Percentiles rank a stretch among this genome's conserved stretches.
phyloP scores from a whole-genome alignment of 2,797 vertebrate genomes.

The Coranthus polyacanthus region DNA sequence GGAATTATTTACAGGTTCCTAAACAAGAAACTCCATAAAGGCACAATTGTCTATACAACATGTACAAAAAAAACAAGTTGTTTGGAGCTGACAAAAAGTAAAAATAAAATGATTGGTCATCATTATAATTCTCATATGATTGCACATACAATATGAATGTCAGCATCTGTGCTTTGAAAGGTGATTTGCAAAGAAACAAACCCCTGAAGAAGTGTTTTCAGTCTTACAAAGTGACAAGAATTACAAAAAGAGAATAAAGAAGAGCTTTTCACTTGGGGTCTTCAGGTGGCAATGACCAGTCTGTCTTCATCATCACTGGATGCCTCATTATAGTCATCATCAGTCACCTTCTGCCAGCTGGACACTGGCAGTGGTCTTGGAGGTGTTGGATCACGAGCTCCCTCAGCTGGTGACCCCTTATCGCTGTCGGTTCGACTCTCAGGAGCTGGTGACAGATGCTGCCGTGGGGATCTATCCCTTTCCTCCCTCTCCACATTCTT shows the following conservation, averaged over 20 bases:
- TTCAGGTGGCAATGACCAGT: slow-evolving; percentile 96
- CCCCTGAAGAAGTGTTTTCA: slow-evolving; percentile 89
- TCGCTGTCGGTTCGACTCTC: slow-evolving; percentile 30
- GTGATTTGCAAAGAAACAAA: slow-evolving; percentile 87
- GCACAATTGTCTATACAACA: slow-evolving; percentile 99
- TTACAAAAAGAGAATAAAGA: slow-evolving; percentile 80
- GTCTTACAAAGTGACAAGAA: slow-evolving; percentile 88
- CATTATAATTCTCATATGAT: slow-evolving; percentile 87
- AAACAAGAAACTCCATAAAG: slow-evolving; percentile 97
- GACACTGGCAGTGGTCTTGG: slow-evolving; percentile 56
- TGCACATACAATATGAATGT: slow-evolving; percentile 96
- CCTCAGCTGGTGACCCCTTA: slow-evolving; percentile 49
- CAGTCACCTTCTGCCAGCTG: slow-evolving; percentile 80
- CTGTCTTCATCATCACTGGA: slow-evolving; percentile 97
- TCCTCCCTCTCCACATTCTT: slow-evolving; percentile 58
- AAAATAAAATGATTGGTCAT: slow-evolving; percentile 92
- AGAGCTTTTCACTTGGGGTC: slow-evolving; percentile 45
- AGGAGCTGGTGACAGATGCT: slow-evolving; percentile 35
- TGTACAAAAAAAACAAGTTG: slow-evolving; percentile 92
- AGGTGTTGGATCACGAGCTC: slow-evolving; percentile 46
- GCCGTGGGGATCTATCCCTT: slow-evolving; percentile 40
- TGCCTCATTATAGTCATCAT: slow-evolving; percentile 89
- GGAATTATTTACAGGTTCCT: slow-evolving; percentile 96
- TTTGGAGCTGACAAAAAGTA: slow-evolving; percentile 87
- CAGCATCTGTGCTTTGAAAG: slow-evolving; percentile 98